Base-by-base conservation (phyloP, 2,888 invertebrate genomes). In the Athripsodes cinereus region DNA sequence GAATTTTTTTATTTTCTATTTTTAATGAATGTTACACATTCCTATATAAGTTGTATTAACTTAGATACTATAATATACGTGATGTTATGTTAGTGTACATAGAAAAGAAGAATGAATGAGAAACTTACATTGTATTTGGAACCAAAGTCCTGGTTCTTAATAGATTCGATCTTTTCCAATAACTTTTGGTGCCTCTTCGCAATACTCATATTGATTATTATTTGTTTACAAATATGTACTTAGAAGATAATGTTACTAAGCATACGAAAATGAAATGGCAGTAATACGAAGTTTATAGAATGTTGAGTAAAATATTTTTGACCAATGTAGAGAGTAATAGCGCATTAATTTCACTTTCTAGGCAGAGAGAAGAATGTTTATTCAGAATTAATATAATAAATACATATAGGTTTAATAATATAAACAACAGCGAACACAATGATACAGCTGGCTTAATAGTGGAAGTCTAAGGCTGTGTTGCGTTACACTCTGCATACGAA, bases 171-270 rank as follows among this genome's bases (percentile, higher is more conserved):
- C 34, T 75, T 74, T 40, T 76, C 79, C 2, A 70, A 69, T 18
- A 79, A 70, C 67, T 78, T 79, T 67, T 74, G 72, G 55, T 76
- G 76, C 61, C 79, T 72, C 64, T 68, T 69, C 62, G 76, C 74
- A 63, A 77, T 68, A 68, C 78, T 78, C 79, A 79, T 79, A 64
- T 66, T 72, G 2, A n/a, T 11, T 3, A 16, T 16, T n/a, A 40
- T 16, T 40, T n/a, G 3, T 40, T 31, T 11, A 6, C 8, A 31
- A 8, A 8, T 31, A 31, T 31, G 6, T 11, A 11, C 6, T 31
- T 11, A 31, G 8, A 31, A 31, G 6, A 31, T 31, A 8, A 31
- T 31, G 6, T 31, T n/a, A n/a, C n/a, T n/a, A n/a, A n/a, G 31
- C 6, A 31, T 11, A 31, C 8, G 11, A 31, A 31, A 31, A 6